These are phyloP conservation scores for Odontophorus gujanensis DNA, from an alignment of 2,113 vertebrate species.

Conservation along the genomic window DNA sequence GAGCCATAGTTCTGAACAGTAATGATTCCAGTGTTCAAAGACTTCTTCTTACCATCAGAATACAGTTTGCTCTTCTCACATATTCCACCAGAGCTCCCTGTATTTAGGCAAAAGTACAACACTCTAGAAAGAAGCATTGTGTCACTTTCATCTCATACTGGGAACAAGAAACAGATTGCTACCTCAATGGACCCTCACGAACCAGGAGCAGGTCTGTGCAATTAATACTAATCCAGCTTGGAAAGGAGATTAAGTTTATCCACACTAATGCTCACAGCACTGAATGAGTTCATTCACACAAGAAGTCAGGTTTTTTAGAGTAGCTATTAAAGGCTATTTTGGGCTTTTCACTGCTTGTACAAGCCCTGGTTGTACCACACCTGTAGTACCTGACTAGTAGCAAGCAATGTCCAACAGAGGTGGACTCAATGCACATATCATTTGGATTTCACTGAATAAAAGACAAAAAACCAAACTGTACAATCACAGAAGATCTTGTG, in stretches of 20 bases:
- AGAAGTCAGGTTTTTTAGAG: neutral
- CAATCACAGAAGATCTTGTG: neutral
- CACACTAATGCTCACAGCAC: neutral
- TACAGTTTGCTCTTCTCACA: constrained; percentile 94
- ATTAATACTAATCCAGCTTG: neutral
- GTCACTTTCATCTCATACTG: neutral
- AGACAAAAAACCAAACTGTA: neutral
- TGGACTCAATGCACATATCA: neutral
- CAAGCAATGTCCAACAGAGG: neutral
- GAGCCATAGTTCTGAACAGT: constrained; percentile 99
- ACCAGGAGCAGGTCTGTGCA: neutral
- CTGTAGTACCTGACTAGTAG: neutral
- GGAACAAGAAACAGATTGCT: neutral
- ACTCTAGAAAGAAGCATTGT: neutral
- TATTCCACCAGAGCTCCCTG: constrained; percentile 97
- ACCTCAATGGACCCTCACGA: neutral
- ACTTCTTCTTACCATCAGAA: constrained; percentile 94
- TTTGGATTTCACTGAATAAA: neutral
- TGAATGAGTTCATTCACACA: neutral
- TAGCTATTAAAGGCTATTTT: neutral
- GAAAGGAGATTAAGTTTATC: neutral
- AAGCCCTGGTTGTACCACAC: neutral
- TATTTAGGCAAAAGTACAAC: constrained; percentile 1
- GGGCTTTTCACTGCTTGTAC: neutral
- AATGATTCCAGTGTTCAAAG: constrained; percentile 98